Conservation (phyloP, 2,888 invertebrate species). For the Thumatha senex region DNA sequence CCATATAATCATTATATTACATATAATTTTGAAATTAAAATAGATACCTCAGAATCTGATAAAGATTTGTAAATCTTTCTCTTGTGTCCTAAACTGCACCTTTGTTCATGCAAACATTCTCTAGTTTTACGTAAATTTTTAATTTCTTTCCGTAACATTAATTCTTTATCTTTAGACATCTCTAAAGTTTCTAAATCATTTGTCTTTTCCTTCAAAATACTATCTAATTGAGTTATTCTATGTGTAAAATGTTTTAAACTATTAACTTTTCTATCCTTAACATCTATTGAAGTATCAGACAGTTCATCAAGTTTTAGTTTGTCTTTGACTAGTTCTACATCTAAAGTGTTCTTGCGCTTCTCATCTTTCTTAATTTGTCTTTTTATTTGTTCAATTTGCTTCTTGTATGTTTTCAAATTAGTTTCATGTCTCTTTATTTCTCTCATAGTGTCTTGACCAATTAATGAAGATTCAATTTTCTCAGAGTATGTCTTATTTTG, state of each 20-base stretch:
- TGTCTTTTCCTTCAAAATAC: slow-evolving; percentile 87
- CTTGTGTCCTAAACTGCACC: slow-evolving; percentile 89
- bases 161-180: slow-evolving; percentile 84
- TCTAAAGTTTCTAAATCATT: slow-evolving; percentile 85
- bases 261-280: slow-evolving; percentile 82
- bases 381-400: slow-evolving; percentile 89
- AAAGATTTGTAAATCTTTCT: slow-evolving; percentile 89
- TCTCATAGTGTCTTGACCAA: slow-evolving; percentile 82
- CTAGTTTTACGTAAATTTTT: slow-evolving; percentile 90
- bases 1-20: no score
- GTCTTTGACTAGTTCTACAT: slow-evolving; percentile 85
- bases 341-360: slow-evolving; percentile 87
- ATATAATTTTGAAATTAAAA: no score
- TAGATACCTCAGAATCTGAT: slow-evolving; percentile 84
- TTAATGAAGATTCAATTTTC: slow-evolving; percentile 82
- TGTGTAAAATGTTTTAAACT: slow-evolving; percentile 86
- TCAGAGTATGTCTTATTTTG: slow-evolving; percentile 78
- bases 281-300: slow-evolving; percentile 75
- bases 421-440: slow-evolving; percentile 89
- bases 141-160: slow-evolving; percentile 89
- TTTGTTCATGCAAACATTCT: slow-evolving; percentile 90
- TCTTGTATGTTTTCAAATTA: slow-evolving; percentile 88
- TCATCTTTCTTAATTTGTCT: slow-evolving; percentile 89
- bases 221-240: slow-evolving; percentile 87
- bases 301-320: slow-evolving; percentile 79